Evolutionary conservation across 2,888 invertebrate species (phyloP).

Genomic region (Metallyticus violacea): DNA sequence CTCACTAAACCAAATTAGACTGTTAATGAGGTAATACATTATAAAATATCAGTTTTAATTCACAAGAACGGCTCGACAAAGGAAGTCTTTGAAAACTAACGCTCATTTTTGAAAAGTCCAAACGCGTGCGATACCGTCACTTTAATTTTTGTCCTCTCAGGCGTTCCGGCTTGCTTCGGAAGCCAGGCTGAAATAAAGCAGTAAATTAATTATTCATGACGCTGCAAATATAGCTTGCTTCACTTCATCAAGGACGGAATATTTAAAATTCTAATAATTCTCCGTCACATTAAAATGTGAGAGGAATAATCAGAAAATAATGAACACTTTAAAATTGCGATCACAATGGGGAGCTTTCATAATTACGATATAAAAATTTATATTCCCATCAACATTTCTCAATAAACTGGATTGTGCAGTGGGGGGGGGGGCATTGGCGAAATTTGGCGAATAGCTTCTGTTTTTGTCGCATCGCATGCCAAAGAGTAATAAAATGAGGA

Average conservation of each 20-base stretch:
- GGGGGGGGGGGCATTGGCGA: too few species aligned
- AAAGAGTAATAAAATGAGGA: neutral
- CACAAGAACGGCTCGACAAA: neutral
- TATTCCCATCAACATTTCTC: neutral
- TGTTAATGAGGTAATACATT: too few species aligned
- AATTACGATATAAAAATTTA: neutral
- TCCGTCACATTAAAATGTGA: neutral
- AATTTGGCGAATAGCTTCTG: neutral
- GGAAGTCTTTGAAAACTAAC: neutral
- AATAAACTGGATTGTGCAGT: neutral
- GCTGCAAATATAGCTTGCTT: neutral
- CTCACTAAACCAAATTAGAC: too few species aligned
- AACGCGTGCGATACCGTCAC: neutral
- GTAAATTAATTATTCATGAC: neutral
- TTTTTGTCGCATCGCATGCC: neutral
- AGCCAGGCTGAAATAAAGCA: neutral
- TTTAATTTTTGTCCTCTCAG: neutral
- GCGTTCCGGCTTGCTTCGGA: neutral
- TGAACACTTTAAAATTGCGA: neutral
- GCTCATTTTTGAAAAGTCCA: neutral
- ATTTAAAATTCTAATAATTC: neutral
- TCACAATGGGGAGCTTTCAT: neutral
- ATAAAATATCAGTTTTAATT: neutral
- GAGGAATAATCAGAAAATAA: neutral
- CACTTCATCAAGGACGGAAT: neutral